Base-by-base conservation (phyloP, 2,888 invertebrate species). In the Ectropis crepuscularia region DNA sequence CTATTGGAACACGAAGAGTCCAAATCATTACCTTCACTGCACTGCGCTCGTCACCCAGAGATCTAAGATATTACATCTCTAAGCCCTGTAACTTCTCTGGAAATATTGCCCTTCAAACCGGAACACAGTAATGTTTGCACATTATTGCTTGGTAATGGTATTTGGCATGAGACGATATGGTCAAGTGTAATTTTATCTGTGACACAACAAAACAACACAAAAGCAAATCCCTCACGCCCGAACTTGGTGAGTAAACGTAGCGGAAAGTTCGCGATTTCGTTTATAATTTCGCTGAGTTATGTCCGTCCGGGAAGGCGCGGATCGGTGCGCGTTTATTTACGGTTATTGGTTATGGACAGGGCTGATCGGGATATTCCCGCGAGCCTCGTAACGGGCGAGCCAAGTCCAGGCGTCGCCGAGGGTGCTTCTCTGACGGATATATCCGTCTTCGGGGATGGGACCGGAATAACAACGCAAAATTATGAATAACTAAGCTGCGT, bases 301-400 rank as follows among this genome's bases (percentile, higher is more conserved):
- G 62, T 70, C 67, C 71, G 62, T 72, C 64, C 70, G 69, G 73
- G 68, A 69, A 76, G 71, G 76, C 78, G 75, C 70, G 74, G 75
- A 78, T 77, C 77, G 74, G 69, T 74, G 76, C 74, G 80, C 77
- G 86, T 87, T 91, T 91, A 92, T 92, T 92, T 92, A 92, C 90
- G 92, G 84, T 92, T 92, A 92, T 92, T 91, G 92, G 90, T 92
- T 91, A 92, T 91, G 85, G 91, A 88, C 86, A 80, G 86, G 89
- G 87, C 87, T 88, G 90, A 90, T 87, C 88, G 85, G 82, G 80
- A 78, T 69, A 76, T 78, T 92, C 92, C 91, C 92, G 83, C 65
- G 90, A 87, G 92, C 77, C 86, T 92, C 92, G 90, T 92, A 92
- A 92, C 86, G 83, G 81, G 47, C 86, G 47, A n/a, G 47, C 55